Percentiles rank a stretch among this genome's conserved stretches.
These are phyloP conservation scores for Calonectris borealis DNA, from an alignment of 2,113 vertebrate genomes.

Conservation along the genomic window DNA sequence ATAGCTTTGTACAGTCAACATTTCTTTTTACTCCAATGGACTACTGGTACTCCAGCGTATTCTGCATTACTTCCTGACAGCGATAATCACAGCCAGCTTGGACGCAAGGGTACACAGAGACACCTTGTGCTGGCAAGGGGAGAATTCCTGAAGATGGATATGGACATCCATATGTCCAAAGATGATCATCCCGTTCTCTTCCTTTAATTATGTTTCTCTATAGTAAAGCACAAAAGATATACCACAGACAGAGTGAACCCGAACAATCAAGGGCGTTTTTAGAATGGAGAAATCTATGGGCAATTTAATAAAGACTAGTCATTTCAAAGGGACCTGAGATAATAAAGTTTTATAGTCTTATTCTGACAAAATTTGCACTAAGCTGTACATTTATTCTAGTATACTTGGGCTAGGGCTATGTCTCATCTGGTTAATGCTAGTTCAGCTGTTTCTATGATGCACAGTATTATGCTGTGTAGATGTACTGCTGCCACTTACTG, in stretches of 20 bases:
- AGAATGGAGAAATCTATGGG: background rate
- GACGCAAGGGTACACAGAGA: background rate
- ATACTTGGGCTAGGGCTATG: background rate
- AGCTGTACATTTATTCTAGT: background rate
- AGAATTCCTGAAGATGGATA: background rate
- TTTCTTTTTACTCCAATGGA: background rate
- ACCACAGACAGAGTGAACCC: background rate
- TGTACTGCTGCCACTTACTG: background rate
- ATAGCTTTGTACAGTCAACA: background rate
- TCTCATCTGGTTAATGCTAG: background rate
- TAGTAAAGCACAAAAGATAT: background rate
- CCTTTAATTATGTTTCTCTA: background rate
- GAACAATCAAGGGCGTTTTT: background rate
- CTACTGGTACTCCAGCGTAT: background rate
- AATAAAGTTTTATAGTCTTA: background rate
- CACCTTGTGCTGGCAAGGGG: background rate
- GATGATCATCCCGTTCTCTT: background rate
- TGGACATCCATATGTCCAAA: background rate
- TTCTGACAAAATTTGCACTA: background rate
- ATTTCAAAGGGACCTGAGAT: background rate
- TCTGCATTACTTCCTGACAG: background rate
- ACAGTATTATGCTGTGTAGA: accelerated
- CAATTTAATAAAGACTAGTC: background rate
- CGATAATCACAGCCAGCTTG: background rate
- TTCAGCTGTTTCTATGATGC: background rate